Conservation (phyloP, 2,888 invertebrate genomes). For the Acanthosepion lycidas region DNA sequence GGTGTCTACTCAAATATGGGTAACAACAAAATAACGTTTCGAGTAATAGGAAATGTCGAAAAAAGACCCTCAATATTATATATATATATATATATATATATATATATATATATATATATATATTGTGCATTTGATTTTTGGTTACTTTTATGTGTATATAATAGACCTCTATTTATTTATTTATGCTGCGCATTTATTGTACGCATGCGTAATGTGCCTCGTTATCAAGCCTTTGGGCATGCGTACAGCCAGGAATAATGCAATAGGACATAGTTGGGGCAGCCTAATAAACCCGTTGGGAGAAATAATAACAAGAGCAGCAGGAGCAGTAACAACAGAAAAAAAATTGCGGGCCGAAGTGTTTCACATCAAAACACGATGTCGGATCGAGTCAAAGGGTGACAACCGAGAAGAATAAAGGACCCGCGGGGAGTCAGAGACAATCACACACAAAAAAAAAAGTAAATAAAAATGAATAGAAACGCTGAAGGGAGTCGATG, state of each 20-base stretch:
- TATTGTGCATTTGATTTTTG: too few species aligned
- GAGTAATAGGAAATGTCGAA: too few species aligned
- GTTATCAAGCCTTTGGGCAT: not conserved
- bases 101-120: too few species aligned
- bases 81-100: too few species aligned
- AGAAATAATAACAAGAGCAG: not conserved
- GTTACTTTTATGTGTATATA: too few species aligned
- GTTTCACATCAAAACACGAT: conserved; percentile 33
- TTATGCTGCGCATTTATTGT: not conserved
- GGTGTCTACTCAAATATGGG: too few species aligned
- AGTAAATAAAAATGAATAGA: too few species aligned
- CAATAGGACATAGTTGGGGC: not conserved
- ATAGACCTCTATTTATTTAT: too few species aligned
- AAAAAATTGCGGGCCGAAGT: not conserved
- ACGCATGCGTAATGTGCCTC: not conserved
- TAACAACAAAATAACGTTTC: too few species aligned
- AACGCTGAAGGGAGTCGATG: not conserved
- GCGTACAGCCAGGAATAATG: not conserved
- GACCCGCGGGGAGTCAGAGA: not conserved
- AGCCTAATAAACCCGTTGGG: not conserved
- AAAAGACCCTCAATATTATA: too few species aligned
- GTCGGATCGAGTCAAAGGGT: conserved; percentile 33
- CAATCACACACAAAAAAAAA: not conserved
- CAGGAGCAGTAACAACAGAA: not conserved
- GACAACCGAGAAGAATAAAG: not conserved